Base-by-base conservation (phyloP, 2,797 vertebrate species). In the Lagodon rhomboides region DNA sequence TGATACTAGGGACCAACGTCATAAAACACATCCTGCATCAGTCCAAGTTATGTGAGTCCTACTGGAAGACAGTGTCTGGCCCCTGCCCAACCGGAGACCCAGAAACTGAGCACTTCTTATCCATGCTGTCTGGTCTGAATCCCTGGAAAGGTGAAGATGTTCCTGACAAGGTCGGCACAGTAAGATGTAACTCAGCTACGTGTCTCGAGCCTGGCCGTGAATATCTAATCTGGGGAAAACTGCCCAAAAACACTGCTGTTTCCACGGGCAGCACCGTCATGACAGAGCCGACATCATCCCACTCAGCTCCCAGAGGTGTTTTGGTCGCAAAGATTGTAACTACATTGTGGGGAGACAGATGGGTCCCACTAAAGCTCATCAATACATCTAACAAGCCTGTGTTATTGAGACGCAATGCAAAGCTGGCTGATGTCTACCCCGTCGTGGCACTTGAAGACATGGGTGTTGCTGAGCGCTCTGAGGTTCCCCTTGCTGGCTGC, bases 261-360 rank as follows among this genome's bases (percentile, higher is more conserved):
- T 86, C 73, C 4, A 74, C 72, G 17, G 80, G 68, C 2, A 83
- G 87, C 44, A 56, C 80, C 2, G 46, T 80, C 3, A 79, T 89
- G 55, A 72, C 69, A 20, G 75, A 85, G 16, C 75, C 56, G 0
- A 79, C 72, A 0, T 64, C 77, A 3, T 76, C 60, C 69, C 15
- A 15, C 44, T 15, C 13, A 16, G 44, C 13, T 46, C 44, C 43
- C 3, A 46, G 44, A 46, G 13, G 75, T 2, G 16, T 89, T 12
- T 12, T 87, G 44, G 68, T 81, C 0, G 47, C 16, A 17, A 47
- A 7, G 23, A 25, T 77, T 12, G 65, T 84, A 0, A 79, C 66
- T 1, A 7, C 64, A 3, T 0, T 85, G 27, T 85, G 80, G 71
- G 53, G 75, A 20, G 68, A 87, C 30, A n/a, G 73, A 1, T 78